A percentile compares a stretch with the other conserved stretches of the same genome.
phyloP scores from a whole-genome alignment of 2,888 invertebrate species.

The Eupithecia abbreviata region DNA sequence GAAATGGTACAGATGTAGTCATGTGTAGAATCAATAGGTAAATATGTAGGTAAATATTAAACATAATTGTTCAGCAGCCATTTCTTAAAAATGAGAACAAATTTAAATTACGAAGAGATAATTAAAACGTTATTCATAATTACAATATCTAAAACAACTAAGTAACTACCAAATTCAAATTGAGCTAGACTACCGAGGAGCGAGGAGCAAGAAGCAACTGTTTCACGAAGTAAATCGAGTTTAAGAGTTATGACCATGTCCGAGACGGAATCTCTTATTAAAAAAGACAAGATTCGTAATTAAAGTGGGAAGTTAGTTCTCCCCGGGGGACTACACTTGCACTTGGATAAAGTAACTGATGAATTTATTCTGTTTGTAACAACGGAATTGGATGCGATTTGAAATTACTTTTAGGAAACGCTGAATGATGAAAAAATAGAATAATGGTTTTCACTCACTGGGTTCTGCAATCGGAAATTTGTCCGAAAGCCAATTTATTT shows the following conservation, averaged over 20 bases:
- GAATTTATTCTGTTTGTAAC: conserved; percentile 38
- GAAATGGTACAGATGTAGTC: not conserved
- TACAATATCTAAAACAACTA: not conserved
- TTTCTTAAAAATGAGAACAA: not conserved
- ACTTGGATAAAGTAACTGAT: conserved; percentile 39
- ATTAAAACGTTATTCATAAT: not conserved
- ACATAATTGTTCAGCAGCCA: not conserved
- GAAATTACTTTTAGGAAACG: conserved; percentile 8
- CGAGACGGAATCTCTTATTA: conserved; percentile 44
- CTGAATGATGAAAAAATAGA: conserved; percentile 1
- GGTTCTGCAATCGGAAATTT: not conserved
- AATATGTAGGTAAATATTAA: not conserved
- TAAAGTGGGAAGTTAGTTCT: conserved; percentile 46
- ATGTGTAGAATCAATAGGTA: not conserved
- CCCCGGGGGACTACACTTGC: conserved; percentile 37
- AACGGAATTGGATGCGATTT: conserved; percentile 18
- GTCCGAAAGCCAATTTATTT: conserved; percentile 4
- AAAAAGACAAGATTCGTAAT: conserved; percentile 48
- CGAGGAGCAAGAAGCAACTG: conserved; percentile 37
- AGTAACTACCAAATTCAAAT: conserved; percentile 33
- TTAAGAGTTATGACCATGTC: conserved; percentile 47
- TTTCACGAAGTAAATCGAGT: conserved; percentile 45
- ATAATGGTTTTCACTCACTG: not conserved
- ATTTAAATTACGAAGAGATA: not conserved
- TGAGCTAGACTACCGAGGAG: conserved; percentile 29